Conservation (phyloP, 2,797 vertebrate species). For the Coranthus polyacanthus region DNA sequence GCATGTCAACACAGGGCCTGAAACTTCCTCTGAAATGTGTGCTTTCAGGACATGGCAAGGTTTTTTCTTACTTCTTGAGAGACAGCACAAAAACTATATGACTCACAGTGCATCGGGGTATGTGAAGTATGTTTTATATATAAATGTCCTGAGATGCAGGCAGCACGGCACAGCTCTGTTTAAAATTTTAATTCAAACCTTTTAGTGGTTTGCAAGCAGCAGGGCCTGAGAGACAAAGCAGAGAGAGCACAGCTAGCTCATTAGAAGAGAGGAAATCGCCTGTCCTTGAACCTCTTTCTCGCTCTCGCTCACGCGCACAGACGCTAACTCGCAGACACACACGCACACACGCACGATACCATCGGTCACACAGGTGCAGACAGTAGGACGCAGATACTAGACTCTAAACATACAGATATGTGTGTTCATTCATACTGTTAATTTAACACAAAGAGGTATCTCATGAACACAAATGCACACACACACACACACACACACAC, state of each 20-base stretch:
- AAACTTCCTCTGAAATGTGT: conserved; percentile 5
- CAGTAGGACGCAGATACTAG: not conserved
- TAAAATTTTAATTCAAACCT: conserved; percentile 86
- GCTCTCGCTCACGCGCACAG: conserved; percentile 12
- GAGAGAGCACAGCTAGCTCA: conserved; percentile 65
- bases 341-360: not conserved
- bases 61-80: conserved; percentile 18
- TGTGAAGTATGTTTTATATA: conserved; percentile 72
- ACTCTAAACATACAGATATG: not conserved
- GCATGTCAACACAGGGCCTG: not conserved
- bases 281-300: conserved; percentile 45
- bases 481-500: not conserved
- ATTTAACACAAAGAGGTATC: not conserved
- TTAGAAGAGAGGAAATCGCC: conserved; percentile 66
- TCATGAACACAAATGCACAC: not conserved
- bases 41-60: conserved; percentile 7
- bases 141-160: conserved; percentile 69
- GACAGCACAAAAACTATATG: conserved; percentile 47
- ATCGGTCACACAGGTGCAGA: not conserved
- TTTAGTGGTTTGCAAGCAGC: conserved; percentile 79
- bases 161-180: conserved; percentile 63
- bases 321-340: not conserved
- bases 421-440: not conserved
- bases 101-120: conserved; percentile 45
- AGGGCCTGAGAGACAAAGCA: conserved; percentile 76